A percentile compares a stretch with the other conserved stretches of the same genome.
Evolutionary conservation across 2,113 vertebrate species (phyloP).

Genomic region (Holacanthus passer): DNA sequence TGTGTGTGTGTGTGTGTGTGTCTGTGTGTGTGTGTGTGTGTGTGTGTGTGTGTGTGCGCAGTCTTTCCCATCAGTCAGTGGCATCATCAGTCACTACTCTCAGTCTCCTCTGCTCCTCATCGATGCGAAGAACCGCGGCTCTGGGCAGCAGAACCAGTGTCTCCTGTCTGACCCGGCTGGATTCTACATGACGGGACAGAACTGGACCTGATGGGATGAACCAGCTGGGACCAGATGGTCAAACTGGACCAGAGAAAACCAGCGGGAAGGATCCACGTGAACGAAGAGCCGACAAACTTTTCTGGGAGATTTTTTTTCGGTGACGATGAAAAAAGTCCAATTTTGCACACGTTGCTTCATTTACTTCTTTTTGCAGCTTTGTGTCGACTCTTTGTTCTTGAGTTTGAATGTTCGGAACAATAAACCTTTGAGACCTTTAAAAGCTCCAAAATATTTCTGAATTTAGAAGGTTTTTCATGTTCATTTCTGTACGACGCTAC

Average conservation of each 20-base stretch:
- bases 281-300: too few relatives aligned
- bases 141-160: conserved; percentile 91
- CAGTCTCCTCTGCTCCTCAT: conserved; percentile 93
- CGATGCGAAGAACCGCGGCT: conserved; percentile 91
- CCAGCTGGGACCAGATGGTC: too few relatives aligned
- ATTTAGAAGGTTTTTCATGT: background rate
- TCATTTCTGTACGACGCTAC: background rate
- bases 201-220: conserved; percentile 43
- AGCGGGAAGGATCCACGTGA: background rate
- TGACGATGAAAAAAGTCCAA: too few relatives aligned
- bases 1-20: background rate
- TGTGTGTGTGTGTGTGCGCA: conserved; percentile 53
- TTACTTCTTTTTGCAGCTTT: background rate
- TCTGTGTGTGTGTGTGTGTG: conserved; percentile 8
- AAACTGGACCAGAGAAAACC: background rate
- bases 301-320: background rate
- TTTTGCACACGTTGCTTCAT: conserved; percentile 6
- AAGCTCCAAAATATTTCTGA: too few relatives aligned
- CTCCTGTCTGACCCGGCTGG: conserved; percentile 86
- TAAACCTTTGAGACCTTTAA: background rate
- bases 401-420: background rate
- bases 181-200: conserved; percentile 47
- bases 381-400: background rate
- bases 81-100: conserved; percentile 90
- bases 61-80: conserved; percentile 88